Evolutionary conservation across 2,797 vertebrate genomes (phyloP).

Genomic region (Betta splendens): DNA sequence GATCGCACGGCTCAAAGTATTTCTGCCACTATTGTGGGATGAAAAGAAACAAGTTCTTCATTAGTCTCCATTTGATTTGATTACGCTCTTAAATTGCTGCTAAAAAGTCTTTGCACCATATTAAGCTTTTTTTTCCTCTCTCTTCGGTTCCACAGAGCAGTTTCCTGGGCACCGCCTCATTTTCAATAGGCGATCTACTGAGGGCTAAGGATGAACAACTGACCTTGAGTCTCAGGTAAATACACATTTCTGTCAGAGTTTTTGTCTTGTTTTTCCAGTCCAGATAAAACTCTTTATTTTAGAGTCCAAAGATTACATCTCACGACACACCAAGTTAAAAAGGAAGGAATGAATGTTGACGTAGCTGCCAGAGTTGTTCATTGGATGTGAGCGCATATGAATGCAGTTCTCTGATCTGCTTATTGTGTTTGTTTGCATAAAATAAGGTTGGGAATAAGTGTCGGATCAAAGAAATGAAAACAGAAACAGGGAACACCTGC

Average conservation of each 20-base stretch:
- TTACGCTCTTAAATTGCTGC: neutral
- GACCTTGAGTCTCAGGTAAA: constrained; percentile 91
- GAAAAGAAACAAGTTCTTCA: neutral
- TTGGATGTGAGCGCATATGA: constrained; percentile 35
- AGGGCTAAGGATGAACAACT: constrained; percentile 90
- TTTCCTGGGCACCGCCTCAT: constrained; percentile 91
- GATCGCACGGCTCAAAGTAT: constrained; percentile 9
- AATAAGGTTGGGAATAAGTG: constrained; percentile 16
- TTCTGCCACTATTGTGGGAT: constrained; percentile 5
- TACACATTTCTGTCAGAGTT: constrained; percentile 26
- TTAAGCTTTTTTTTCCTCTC: constrained; percentile 5
- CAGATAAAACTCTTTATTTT: constrained; percentile 22
- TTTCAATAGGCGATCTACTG: constrained; percentile 90
- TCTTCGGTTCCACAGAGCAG: constrained; percentile 81
- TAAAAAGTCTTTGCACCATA: neutral
- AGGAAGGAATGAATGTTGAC: too few species aligned
- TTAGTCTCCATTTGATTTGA: neutral
- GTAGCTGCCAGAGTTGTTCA: too few species aligned
- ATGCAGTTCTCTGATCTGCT: constrained; percentile 28
- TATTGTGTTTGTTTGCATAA: constrained; percentile 16
- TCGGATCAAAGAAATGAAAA: constrained; percentile 9
- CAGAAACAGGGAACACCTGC: neutral
- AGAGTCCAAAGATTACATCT: constrained; percentile 31
- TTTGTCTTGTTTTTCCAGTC: constrained; percentile 11
- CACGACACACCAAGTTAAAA: constrained; percentile 28